Percentiles rank a stretch among this genome's conserved stretches.
Evolutionary conservation across 1,140 invertebrate species (phyloP).

Genomic region (Coptotermes formosanus): DNA sequence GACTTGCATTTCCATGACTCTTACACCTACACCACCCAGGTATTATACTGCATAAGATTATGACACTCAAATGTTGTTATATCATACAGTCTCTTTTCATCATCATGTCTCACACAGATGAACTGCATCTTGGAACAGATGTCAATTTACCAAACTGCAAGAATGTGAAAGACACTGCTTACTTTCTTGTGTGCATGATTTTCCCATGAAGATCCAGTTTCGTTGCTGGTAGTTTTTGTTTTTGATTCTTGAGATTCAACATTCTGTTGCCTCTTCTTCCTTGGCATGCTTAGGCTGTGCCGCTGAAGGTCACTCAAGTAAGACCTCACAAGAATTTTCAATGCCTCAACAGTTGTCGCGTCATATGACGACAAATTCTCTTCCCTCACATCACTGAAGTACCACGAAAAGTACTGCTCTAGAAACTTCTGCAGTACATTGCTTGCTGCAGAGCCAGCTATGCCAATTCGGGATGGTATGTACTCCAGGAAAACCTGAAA

Average conservation of each 20-base stretch:
- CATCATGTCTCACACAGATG: too few species aligned
- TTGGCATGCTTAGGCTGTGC: not conserved
- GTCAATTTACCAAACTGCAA: too few species aligned
- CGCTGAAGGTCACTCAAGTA: constrained; percentile 53
- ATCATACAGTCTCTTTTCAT: too few species aligned
- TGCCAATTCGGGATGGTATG: constrained; percentile 56
- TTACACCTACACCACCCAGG: too few species aligned
- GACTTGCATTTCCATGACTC: too few species aligned
- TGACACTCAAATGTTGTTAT: too few species aligned
- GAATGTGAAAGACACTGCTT: not conserved
- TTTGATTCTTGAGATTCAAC: not conserved
- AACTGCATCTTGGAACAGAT: too few species aligned
- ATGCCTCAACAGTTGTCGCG: constrained; percentile 51
- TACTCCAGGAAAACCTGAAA: constrained; percentile 56
- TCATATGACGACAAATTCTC: constrained; percentile 47
- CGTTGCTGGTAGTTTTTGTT: too few species aligned
- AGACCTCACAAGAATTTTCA: constrained; percentile 56
- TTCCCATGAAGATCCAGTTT: not conserved
- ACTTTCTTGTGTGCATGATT: not conserved
- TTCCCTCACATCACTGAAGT: constrained; percentile 36
- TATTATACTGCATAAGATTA: too few species aligned
- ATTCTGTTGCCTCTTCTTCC: not conserved
- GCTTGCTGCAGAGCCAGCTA: constrained; percentile 53
- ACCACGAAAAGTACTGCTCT: constrained; percentile 47
- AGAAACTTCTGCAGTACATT: constrained; percentile 51